A percentile compares a stretch with the other conserved stretches of the same genome.
Evolutionary conservation across 2,113 vertebrate species (phyloP).

Genomic region (Scophthalmus maximus): DNA sequence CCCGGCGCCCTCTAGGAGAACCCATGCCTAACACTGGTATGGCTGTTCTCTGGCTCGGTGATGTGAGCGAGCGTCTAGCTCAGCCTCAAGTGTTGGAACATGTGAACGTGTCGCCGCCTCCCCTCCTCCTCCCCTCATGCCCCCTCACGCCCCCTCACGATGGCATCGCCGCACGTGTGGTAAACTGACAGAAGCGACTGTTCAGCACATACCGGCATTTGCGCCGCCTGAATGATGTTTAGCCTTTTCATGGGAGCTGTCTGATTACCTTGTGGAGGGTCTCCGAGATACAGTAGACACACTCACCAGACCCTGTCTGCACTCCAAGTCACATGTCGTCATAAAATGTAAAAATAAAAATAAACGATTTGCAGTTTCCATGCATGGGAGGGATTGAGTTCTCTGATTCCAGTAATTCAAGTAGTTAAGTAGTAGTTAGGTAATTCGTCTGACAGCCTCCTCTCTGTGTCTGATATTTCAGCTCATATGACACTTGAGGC

Average conservation of each 20-base stretch:
- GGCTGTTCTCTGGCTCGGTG: slow-evolving; percentile 36
- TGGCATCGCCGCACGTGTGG: slow-evolving; percentile 7
- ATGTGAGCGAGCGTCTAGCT: slow-evolving; percentile 22
- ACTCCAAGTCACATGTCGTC: neutral
- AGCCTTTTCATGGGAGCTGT: neutral
- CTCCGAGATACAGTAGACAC: neutral
- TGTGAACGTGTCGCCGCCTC: slow-evolving; percentile 24
- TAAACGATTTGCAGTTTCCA: neutral
- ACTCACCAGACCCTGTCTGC: neutral
- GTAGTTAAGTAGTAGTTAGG: no score
- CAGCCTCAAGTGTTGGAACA: slow-evolving; percentile 23
- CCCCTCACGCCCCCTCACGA: no score
- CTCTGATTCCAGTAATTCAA: no score
- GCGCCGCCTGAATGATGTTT: neutral
- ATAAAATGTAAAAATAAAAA: neutral
- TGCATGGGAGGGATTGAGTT: neutral
- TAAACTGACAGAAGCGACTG: slow-evolving; percentile 46
- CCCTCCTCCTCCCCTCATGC: neutral
- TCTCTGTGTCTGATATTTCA: neutral
- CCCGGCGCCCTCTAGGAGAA: no score
- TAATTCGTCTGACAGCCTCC: neutral
- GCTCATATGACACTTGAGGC: no score
- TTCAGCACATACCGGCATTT: neutral
- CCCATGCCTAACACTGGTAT: slow-evolving; percentile 1
- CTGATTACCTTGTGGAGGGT: neutral